These are phyloP conservation scores for Rhynchophorus ferrugineus DNA, from an alignment of 1,140 invertebrate species.

Conservation along the genomic window DNA sequence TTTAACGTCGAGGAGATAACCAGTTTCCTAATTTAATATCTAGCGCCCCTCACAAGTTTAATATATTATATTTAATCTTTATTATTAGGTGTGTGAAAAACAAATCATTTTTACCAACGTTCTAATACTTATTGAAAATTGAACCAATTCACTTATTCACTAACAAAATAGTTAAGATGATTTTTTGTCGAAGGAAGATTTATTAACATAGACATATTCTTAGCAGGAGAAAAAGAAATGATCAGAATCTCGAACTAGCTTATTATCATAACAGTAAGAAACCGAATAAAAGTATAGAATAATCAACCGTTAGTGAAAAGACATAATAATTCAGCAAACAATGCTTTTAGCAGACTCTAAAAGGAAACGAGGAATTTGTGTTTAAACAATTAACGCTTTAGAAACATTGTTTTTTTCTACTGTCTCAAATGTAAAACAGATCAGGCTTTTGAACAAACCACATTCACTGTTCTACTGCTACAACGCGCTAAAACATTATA, in stretches of 20 bases:
- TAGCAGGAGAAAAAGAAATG: too few species aligned
- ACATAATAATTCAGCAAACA: not conserved
- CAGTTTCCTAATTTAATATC: not conserved
- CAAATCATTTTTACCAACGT: too few species aligned
- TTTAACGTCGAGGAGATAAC: not conserved
- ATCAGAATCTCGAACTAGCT: not conserved
- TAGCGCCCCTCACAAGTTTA: too few species aligned
- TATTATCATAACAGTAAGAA: not conserved
- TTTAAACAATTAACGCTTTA: not conserved
- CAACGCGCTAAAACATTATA: not conserved
- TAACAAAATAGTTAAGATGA: too few species aligned
- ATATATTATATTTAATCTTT: too few species aligned
- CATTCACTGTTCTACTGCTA: too few species aligned
- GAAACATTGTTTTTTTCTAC: not conserved
- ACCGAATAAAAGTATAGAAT: not conserved
- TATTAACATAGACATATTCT: too few species aligned
- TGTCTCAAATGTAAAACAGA: not conserved
- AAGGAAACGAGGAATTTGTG: not conserved
- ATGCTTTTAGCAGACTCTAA: not conserved
- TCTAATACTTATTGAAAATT: too few species aligned
- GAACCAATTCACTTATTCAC: too few species aligned
- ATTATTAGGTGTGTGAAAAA: too few species aligned
- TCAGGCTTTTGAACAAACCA: not conserved
- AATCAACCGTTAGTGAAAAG: not conserved
- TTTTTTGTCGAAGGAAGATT: too few species aligned